Evolutionary conservation across 2,797 vertebrate species (phyloP).

Genomic region (Acipenser ruthenus): DNA sequence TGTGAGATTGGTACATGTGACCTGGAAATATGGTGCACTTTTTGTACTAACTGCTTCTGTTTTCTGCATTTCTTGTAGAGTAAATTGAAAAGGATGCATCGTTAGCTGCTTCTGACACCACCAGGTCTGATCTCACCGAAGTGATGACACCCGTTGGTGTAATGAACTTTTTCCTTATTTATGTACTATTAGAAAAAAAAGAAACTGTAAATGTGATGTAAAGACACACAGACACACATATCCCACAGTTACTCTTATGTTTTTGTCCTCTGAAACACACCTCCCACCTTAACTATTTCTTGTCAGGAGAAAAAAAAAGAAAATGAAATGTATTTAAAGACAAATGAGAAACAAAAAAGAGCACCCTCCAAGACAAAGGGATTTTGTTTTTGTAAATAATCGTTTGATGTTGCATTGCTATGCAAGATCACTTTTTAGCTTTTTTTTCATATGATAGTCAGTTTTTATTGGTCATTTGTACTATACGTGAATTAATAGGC

Average conservation of each 20-base stretch:
- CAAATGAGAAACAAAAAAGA: conserved; percentile 42
- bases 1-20: too few species aligned
- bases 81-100: conserved; percentile 64
- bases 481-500: conserved; percentile 98
- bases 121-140: conserved; percentile 66
- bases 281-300: conserved; percentile 88
- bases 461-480: conserved; percentile 93
- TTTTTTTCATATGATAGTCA: conserved; percentile 72
- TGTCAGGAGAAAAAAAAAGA: conserved; percentile 74
- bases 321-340: conserved; percentile 39
- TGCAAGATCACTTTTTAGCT: conserved; percentile 90
- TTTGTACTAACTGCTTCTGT: conserved; percentile 10
- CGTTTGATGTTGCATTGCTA: conserved; percentile 97
- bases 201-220: conserved; percentile 98
- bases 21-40: too few species aligned
- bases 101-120: conserved; percentile 62
- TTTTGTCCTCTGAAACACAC: conserved; percentile 82
- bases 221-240: conserved; percentile 92
- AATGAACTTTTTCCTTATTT: conserved; percentile 80
- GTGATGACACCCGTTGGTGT: conserved; percentile 67
- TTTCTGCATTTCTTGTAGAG: conserved; percentile 63
- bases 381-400: conserved; percentile 93
- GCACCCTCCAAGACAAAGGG: conserved; percentile 62
- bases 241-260: conserved; percentile 76
- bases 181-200: conserved; percentile 69